These are phyloP conservation scores for Stenotaenia linearis DNA, from an alignment of 2,888 invertebrate genomes.

Conservation along the genomic window DNA sequence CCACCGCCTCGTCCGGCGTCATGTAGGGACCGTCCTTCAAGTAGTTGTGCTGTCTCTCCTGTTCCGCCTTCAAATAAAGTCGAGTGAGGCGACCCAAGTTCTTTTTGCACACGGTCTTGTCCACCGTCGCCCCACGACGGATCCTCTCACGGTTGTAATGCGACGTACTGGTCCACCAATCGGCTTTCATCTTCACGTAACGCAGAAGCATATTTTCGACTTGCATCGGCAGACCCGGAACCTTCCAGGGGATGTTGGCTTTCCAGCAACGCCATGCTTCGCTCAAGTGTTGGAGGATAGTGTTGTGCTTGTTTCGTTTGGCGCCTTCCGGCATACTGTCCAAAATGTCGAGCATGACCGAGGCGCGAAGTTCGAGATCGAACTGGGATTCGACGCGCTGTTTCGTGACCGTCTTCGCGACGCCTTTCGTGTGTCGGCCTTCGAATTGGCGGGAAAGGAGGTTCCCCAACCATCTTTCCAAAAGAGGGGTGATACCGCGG, in stretches of 20 bases:
- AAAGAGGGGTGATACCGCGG: slow-evolving; percentile 94
- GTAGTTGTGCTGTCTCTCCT: slow-evolving; percentile 98
- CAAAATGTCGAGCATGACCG: slow-evolving; percentile 91
- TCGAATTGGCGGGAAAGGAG: slow-evolving; percentile 97
- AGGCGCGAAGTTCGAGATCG: slow-evolving; percentile 94
- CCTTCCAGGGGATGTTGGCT: slow-evolving; percentile 99
- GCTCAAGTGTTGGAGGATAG: slow-evolving; percentile 95
- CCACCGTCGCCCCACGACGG: slow-evolving; percentile 97
- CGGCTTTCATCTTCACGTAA: slow-evolving; percentile 99
- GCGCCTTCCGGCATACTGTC: slow-evolving; percentile 99
- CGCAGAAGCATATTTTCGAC: slow-evolving; percentile 99
- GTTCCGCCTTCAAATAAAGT: slow-evolving; percentile 93
- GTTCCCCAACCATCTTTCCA: slow-evolving; percentile 99
- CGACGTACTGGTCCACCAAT: slow-evolving; percentile 99
- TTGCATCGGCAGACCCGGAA: slow-evolving; percentile 95
- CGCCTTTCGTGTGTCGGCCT: slow-evolving; percentile 97
- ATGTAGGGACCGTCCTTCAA: slow-evolving; percentile 99
- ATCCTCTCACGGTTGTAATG: slow-evolving; percentile 99
- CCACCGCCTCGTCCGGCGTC: slow-evolving; percentile 98
- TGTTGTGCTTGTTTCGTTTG: slow-evolving; percentile 98
- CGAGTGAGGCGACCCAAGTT: slow-evolving; percentile 96
- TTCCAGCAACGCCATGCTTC: slow-evolving; percentile 99
- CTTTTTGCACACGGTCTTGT: slow-evolving; percentile 99
- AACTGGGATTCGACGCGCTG: slow-evolving; percentile 99
- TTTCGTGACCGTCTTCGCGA: slow-evolving; percentile 99